Conservation (phyloP, 2,113 vertebrate genomes). For the Mobula hypostoma region DNA sequence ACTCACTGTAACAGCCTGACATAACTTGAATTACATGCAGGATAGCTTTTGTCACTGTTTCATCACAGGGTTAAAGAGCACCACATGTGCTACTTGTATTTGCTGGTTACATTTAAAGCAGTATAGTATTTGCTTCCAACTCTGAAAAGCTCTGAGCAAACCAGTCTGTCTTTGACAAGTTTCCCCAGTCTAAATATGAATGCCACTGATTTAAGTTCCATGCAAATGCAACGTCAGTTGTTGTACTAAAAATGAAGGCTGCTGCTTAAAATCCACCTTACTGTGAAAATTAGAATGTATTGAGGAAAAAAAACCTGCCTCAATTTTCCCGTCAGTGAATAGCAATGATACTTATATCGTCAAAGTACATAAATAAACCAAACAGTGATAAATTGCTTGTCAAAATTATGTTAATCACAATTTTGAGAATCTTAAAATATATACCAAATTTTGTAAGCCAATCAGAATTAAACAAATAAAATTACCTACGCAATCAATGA, state of each 20-base stretch:
- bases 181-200: background rate
- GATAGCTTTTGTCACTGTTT: background rate
- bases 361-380: background rate
- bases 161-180: background rate
- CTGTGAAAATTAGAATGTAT: background rate
- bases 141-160: background rate
- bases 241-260: background rate
- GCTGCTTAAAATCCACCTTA: conserved; percentile 8
- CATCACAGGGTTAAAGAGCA: background rate
- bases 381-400: background rate
- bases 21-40: conserved; percentile 15
- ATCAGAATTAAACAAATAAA: background rate
- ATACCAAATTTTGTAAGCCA: background rate
- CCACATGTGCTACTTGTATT: background rate
- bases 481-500: background rate
- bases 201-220: background rate
- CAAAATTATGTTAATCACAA: background rate
- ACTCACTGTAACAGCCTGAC: conserved; percentile 33
- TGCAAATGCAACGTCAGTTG: background rate
- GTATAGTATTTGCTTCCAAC: conserved; percentile 10
- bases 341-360: background rate
- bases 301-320: background rate
- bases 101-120: conserved; percentile 1
- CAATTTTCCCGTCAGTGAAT: conserved; percentile 9
- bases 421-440: background rate